A percentile compares a stretch with the other conserved stretches of the same genome.
phyloP scores from a whole-genome alignment of 2,797 vertebrate species.

The Tachyglossus aculeatus region DNA sequence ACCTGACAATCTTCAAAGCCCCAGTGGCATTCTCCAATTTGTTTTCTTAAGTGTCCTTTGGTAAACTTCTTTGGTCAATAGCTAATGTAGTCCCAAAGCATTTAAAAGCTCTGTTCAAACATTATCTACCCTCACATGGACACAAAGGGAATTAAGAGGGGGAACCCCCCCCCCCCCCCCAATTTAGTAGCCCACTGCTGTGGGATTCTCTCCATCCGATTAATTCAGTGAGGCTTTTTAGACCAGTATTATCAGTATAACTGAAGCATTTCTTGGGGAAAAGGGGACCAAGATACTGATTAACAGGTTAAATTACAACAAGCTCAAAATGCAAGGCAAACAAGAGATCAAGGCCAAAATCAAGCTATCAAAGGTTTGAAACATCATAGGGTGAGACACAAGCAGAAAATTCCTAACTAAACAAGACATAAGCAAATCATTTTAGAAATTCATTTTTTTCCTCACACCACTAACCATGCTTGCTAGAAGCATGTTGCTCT shows the following conservation, averaged over 20 bases:
- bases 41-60: not conserved
- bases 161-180: too few relatives aligned
- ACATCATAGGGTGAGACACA: slow-evolving; percentile 10
- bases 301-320: slow-evolving; percentile 18
- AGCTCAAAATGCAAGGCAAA: slow-evolving; percentile 11
- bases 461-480: slow-evolving; percentile 1
- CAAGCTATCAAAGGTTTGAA: not conserved
- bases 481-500: slow-evolving; percentile 11
- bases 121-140: slow-evolving; percentile 4
- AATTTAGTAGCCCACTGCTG: not conserved
- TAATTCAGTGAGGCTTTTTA: slow-evolving; percentile 7
- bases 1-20: not conserved
- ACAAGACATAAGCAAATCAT: not conserved
- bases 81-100: slow-evolving; percentile 6
- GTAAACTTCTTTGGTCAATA: not conserved
- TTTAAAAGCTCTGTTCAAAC: not conserved
- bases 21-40: slow-evolving; percentile 1
- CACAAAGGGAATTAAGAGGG: not conserved
- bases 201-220: slow-evolving; percentile 1
- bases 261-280: not conserved
- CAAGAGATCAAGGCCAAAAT: slow-evolving; percentile 25
- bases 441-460: not conserved
- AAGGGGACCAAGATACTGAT: slow-evolving; percentile 1
- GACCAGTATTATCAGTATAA: slow-evolving; percentile 12
- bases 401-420: not conserved